phyloP scores from a whole-genome alignment of 2,797 vertebrate genomes.

The Rousettus madagascariensis region DNA sequence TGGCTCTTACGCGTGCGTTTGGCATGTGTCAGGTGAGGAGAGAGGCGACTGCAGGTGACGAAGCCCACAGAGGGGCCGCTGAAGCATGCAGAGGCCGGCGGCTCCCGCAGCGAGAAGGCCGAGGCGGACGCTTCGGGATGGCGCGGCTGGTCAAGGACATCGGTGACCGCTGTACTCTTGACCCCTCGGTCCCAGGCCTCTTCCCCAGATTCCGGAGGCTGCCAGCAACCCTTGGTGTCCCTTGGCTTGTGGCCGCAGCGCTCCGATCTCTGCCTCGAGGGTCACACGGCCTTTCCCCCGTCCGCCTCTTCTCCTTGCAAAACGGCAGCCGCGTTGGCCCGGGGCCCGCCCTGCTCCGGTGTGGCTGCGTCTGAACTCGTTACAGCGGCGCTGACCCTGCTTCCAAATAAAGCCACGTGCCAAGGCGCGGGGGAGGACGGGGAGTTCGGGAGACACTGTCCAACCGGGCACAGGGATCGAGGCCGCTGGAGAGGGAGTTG shows the following conservation, averaged over 20 bases:
- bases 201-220: neutral
- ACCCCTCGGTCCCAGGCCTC: neutral
- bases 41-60: neutral
- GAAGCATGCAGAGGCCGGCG: fast-evolving
- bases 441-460: neutral
- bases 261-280: neutral
- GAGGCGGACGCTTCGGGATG: neutral
- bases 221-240: neutral
- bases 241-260: neutral
- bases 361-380: neutral
- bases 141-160: fast-evolving
- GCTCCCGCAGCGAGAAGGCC: neutral
- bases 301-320: neutral
- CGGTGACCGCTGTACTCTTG: neutral
- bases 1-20: fast-evolving
- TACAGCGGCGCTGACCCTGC: neutral
- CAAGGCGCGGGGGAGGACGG: neutral
- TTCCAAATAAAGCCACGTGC: neutral
- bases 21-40: neutral
- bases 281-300: too few species aligned
- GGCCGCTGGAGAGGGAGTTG: neutral
- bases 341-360: neutral
- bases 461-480: neutral
- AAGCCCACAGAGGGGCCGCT: neutral
- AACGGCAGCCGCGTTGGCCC: neutral